phyloP scores from a whole-genome alignment of 2,113 vertebrate species.

The Cyprinus carpio region DNA sequence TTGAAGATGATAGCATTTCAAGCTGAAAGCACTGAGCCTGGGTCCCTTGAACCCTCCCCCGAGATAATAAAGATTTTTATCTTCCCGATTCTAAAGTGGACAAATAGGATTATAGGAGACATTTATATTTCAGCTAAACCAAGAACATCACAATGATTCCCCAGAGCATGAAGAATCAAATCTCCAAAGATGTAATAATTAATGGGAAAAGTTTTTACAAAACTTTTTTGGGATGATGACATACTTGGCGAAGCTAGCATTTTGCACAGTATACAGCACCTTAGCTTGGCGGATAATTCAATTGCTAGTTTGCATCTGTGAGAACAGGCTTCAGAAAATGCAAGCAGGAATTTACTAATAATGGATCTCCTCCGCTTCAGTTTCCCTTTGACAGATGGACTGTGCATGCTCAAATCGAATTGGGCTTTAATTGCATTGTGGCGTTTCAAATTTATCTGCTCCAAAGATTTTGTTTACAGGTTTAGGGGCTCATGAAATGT shows the following conservation, averaged over 20 bases:
- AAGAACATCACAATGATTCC: slow-evolving; percentile 69
- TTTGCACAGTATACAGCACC: background rate
- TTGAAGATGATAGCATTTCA: slow-evolving; percentile 76
- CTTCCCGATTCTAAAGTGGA: slow-evolving; percentile 73
- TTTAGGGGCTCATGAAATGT: slow-evolving; percentile 90
- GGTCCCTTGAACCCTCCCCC: slow-evolving; percentile 71
- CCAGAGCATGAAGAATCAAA: slow-evolving; percentile 57
- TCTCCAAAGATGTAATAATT: slow-evolving; percentile 49
- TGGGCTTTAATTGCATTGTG: slow-evolving; percentile 99
- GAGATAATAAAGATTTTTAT: slow-evolving; percentile 76
- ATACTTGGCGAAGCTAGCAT: slow-evolving; percentile 21
- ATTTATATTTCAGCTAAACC: slow-evolving; percentile 71
- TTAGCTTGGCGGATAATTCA: background rate
- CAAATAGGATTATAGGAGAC: slow-evolving; percentile 77
- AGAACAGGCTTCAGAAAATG: slow-evolving; percentile 37
- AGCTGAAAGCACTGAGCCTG: slow-evolving; percentile 71
- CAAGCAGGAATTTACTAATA: slow-evolving; percentile 96
- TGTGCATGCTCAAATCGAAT: slow-evolving; percentile 98
- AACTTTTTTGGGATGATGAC: slow-evolving; percentile 38
- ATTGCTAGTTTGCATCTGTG: slow-evolving; percentile 32
- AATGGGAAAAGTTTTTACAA: slow-evolving; percentile 39
- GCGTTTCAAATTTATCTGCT: slow-evolving; percentile 99
- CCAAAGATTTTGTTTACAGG: slow-evolving; percentile 98
- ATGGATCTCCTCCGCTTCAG: slow-evolving; percentile 94
- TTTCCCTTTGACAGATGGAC: slow-evolving; percentile 99